Evolutionary conservation across 2,113 vertebrate species (phyloP).

Genomic region (Malaclemys terrapin): DNA sequence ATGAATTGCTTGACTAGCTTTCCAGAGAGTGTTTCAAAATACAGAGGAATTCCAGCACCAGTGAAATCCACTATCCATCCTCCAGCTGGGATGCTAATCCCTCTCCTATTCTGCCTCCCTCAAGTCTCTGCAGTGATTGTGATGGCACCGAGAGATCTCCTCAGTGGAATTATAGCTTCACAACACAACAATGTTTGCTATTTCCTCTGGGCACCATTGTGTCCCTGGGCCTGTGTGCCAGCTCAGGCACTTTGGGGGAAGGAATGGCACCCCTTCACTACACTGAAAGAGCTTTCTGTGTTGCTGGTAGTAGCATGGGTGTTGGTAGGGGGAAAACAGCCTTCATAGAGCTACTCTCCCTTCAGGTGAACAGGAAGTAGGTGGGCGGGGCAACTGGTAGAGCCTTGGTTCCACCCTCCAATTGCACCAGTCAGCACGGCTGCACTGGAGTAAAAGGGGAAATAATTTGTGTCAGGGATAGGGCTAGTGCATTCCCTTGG

Average conservation of each 20-base stretch:
- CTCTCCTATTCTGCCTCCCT: background rate
- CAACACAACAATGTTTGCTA: background rate
- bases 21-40: background rate
- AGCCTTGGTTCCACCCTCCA: background rate
- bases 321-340: background rate
- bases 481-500: background rate
- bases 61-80: background rate
- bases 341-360: background rate
- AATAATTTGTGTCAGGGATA: background rate
- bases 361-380: background rate
- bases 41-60: background rate
- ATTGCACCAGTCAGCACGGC: background rate
- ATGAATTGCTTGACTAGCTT: background rate
- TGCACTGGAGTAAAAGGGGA: background rate
- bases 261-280: background rate
- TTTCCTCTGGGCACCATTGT: background rate
- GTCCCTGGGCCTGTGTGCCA: background rate
- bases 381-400: slow-evolving; percentile 21
- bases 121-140: background rate
- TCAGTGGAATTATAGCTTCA: background rate
- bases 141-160: background rate
- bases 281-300: background rate
- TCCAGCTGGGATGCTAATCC: fast-evolving
- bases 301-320: fast-evolving
- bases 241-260: background rate